A percentile compares a stretch with the other conserved stretches of the same genome.
phyloP scores from a whole-genome alignment of 2,888 invertebrate species.

The Leucoptera coffeella region DNA sequence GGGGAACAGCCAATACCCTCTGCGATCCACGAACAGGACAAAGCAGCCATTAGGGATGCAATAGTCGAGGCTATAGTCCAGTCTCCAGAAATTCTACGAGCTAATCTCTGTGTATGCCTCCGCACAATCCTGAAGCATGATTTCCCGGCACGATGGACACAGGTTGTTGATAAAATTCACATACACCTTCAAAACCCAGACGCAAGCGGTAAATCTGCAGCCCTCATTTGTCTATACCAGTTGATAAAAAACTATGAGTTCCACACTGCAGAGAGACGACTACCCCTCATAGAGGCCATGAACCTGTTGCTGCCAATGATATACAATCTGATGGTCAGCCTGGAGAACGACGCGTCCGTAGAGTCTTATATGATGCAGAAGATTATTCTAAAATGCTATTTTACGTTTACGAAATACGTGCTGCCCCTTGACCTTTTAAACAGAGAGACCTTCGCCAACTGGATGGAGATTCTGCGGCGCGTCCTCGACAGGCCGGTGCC shows the following conservation, averaged over 20 bases:
- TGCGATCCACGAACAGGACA: constrained; percentile 88
- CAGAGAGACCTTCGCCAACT: constrained; percentile 85
- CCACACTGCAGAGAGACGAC: constrained; percentile 82
- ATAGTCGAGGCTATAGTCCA: constrained; percentile 95
- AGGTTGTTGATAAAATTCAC: constrained; percentile 91
- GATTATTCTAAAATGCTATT: constrained; percentile 83
- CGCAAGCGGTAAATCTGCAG: constrained; percentile 82
- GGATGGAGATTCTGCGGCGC: constrained; percentile 88
- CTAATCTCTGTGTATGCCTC: constrained; percentile 89
- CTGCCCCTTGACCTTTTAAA: constrained; percentile 79
- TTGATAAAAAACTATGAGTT: constrained; percentile 92
- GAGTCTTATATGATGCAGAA: constrained; percentile 90
- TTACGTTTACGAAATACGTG: constrained; percentile 56
- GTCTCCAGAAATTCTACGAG: constrained; percentile 84
- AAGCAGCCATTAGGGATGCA: constrained; percentile 84
- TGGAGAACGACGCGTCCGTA: constrained; percentile 80
- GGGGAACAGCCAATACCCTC: constrained; percentile 73
- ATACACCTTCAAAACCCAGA: constrained; percentile 90
- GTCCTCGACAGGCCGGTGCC: constrained; percentile 84
- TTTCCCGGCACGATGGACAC: constrained; percentile 93
- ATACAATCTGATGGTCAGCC: constrained; percentile 72
- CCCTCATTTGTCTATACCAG: constrained; percentile 85
- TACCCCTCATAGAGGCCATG: constrained; percentile 92
- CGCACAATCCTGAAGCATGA: constrained; percentile 92
- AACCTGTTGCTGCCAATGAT: constrained; percentile 86